Conservation (phyloP, 2,797 vertebrate genomes). For the Eutrigla gurnardus region DNA sequence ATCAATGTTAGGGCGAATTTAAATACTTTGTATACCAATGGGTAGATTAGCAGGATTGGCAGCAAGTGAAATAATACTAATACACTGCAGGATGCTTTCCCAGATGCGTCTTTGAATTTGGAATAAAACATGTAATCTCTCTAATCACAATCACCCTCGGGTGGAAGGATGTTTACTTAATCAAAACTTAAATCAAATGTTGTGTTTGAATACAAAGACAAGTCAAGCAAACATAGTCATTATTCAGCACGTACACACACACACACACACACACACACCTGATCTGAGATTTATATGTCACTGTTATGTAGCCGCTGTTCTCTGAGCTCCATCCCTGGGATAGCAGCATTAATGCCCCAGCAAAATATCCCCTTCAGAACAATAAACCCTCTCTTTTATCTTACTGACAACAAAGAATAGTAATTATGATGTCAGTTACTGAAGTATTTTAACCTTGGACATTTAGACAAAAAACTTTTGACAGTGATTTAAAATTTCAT, state of each 20-base stretch:
- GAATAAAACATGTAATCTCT: conserved; percentile 9
- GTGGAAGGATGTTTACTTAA: background rate
- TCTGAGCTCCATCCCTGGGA: too few relatives aligned
- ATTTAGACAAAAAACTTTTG: background rate
- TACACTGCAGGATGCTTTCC: conserved; percentile 4
- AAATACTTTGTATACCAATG: too few relatives aligned
- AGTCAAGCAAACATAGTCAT: background rate
- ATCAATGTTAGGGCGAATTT: too few relatives aligned
- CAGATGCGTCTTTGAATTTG: background rate
- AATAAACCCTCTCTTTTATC: too few relatives aligned
- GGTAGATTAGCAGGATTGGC: too few relatives aligned
- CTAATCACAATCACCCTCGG: conserved; percentile 9
- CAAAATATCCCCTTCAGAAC: too few relatives aligned
- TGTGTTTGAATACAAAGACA: background rate
- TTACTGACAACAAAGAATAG: background rate
- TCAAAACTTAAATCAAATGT: background rate
- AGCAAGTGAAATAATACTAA: background rate
- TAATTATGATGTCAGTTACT: background rate
- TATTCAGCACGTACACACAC: background rate
- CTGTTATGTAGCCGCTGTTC: too few relatives aligned
- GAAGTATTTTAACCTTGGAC: background rate
- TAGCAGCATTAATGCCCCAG: too few relatives aligned
- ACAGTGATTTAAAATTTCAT: background rate
- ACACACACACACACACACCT: too few relatives aligned
- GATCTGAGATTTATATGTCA: too few relatives aligned